phyloP scores from a whole-genome alignment of 2,113 vertebrate genomes.

The Cephalopholis sonnerati region DNA sequence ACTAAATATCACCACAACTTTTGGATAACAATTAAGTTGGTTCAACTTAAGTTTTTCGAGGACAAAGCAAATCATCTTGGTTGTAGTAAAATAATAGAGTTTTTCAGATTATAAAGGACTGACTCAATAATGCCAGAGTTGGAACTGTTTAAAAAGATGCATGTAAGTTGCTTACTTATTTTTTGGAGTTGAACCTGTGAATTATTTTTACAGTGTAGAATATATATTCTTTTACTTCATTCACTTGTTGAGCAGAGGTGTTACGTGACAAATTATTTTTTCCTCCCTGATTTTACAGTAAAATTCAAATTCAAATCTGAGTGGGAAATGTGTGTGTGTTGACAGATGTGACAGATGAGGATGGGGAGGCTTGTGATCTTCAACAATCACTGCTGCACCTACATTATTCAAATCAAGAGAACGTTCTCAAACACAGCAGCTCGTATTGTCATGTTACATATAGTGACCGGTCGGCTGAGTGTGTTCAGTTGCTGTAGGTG shows the following conservation, averaged over 20 bases:
- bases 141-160: too few relatives aligned
- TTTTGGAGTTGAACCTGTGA: too few relatives aligned
- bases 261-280: not conserved
- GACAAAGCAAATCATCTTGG: too few relatives aligned
- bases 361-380: not conserved
- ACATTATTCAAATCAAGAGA: conserved; percentile 27
- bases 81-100: too few relatives aligned
- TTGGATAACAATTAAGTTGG: too few relatives aligned
- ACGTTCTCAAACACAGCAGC: not conserved
- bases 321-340: not conserved
- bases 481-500: not conserved
- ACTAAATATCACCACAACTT: too few relatives aligned
- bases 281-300: not conserved
- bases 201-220: not conserved
- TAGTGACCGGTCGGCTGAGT: not conserved
- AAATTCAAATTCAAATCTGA: conserved; percentile 14
- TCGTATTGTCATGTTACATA: not conserved
- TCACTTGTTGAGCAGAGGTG: not conserved
- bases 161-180: too few relatives aligned
- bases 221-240: not conserved
- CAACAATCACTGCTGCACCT: not conserved
- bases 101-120: too few relatives aligned
- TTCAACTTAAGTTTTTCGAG: too few relatives aligned
- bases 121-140: too few relatives aligned
- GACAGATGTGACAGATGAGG: not conserved